Base-by-base conservation (phyloP, 2,113 vertebrate species). In the Strigops habroptila region DNA sequence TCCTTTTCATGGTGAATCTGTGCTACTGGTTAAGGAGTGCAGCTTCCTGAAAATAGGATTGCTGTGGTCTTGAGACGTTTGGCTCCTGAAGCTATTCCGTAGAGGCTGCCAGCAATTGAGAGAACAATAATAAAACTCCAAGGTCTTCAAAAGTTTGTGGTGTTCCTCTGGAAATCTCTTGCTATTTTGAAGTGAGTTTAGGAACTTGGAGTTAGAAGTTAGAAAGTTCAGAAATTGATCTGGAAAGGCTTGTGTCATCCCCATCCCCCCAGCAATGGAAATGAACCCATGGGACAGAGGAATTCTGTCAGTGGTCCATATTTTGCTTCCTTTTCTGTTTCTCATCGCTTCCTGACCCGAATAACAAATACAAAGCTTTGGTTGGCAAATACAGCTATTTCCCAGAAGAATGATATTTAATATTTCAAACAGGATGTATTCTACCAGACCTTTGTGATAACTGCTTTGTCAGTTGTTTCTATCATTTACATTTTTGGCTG, bases 371-470 rank as follows among this genome's bases (percentile, higher is more conserved):
- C 43, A 78, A 62, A 82, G 59, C 25, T 37, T 84, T 86, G 28
- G 14, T 75, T 90, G 64, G 52, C 27, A 78, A 88, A 60, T 46
- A 15, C 7, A 48, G 0, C 35, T 10, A 3, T 94, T 96, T 88
- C 76, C 91, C 91, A 80, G 82, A 75, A 92, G 79, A 82, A 67
- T 49, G 15, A 39, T 82, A 88, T 49, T 94, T 55, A 82, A 35
- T 94, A 65, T 93, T 95, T 92, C 76, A 83, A 35, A 64, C 87
- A 90, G 95, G 91, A 88, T 93, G 68, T 71, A 9, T 80, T 93
- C 41, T 80, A 21, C 22, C 57, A 93, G 86, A 82, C 73, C 59
- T 88, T 86, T 74, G 73, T 68, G 44, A 37, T 82, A 88, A 64
- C 27, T 84, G 73, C 82, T 41, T 44, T 0, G 2, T 83, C 86